Evolutionary conservation across 2,113 vertebrate genomes (phyloP), one percentile per base, ranked within the genome.

Genomic region (Tachycineta bicolor): DNA sequence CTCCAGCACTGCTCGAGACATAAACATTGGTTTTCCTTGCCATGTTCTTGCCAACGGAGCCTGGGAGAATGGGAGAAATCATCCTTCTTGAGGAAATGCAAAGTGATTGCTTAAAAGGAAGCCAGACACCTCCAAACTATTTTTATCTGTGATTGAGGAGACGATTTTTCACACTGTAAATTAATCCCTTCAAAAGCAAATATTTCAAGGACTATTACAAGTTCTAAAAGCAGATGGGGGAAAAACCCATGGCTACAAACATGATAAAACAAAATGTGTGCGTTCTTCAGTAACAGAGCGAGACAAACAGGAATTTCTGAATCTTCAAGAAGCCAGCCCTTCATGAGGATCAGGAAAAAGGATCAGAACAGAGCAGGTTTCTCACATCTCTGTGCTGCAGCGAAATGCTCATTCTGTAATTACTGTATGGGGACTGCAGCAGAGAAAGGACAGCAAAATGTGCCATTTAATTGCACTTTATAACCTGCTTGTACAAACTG

Each of bases 21-120:
- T 99, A 99, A 63, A 99, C 99, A 0, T 99, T 99, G 43, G 99
- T 99, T 97, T 99, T 99, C 97, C 98, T 99, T 15, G 99, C 98
- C 98, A 99, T 96, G 97, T 98, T 99, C 96, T 97, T 99, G 68
- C 99, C 99, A 65, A 99, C 94, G 0, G 99, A 99, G 74, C 99
- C 99, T 99, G 95, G 70, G 80, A 82, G 68, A 94, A 90, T 1
- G 9, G 46, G 22, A 74, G 94, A 68, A 71, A 55, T 33, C 6
- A n/a, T 46, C 73, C 41, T 53, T 58, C 37, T 26, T 20, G 6
- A 64, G 37, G 5, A 67, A 67, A 74, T 19, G 49, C 25, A 62
- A 71, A 78, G 15, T 1, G 3, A 49, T 33, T 19, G 41, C 79
- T 86, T 50, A 90, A 71, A 76, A 70, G 7, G 37, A 89, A 96